Evolutionary conservation across 2,113 vertebrate genomes (phyloP).

Genomic region (Piaya cayana): DNA sequence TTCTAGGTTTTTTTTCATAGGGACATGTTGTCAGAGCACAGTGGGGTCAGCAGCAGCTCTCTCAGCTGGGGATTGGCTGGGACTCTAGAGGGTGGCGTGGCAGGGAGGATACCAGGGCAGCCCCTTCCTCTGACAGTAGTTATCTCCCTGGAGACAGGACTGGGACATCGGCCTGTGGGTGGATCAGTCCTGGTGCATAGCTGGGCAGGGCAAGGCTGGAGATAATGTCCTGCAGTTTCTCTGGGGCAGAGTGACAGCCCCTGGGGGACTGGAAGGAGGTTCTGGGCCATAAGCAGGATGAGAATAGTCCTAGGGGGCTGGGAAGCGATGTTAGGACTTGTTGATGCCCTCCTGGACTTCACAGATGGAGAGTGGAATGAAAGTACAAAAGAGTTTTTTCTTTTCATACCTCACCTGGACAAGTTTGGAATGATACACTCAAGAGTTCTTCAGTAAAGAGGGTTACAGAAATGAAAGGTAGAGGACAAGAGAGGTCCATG

Average conservation of each 20-base stretch:
- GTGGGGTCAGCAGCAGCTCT: fast-evolving
- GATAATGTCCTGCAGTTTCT: fast-evolving
- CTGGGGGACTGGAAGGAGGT: neutral
- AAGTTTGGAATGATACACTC: neutral
- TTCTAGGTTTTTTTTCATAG: fast-evolving
- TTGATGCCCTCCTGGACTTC: neutral
- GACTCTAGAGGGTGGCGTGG: neutral
- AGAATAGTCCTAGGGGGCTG: neutral
- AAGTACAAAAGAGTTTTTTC: neutral
- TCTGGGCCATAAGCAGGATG: neutral
- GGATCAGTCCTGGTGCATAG: too few relatives aligned
- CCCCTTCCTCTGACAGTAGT: fast-evolving
- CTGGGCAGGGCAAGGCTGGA: neutral
- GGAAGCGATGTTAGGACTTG: neutral
- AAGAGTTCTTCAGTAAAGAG: neutral
- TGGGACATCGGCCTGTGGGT: fast-evolving
- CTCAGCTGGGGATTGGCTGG: fast-evolving
- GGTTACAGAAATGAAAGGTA: neutral
- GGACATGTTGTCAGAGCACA: neutral
- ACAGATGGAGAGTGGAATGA: neutral
- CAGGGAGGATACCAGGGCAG: neutral
- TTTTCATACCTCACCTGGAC: neutral
- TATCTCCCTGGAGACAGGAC: neutral
- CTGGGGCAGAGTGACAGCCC: neutral
- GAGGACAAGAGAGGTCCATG: neutral